Conservation (phyloP, 2,888 invertebrate genomes). For the Apotomis capreana region DNA sequence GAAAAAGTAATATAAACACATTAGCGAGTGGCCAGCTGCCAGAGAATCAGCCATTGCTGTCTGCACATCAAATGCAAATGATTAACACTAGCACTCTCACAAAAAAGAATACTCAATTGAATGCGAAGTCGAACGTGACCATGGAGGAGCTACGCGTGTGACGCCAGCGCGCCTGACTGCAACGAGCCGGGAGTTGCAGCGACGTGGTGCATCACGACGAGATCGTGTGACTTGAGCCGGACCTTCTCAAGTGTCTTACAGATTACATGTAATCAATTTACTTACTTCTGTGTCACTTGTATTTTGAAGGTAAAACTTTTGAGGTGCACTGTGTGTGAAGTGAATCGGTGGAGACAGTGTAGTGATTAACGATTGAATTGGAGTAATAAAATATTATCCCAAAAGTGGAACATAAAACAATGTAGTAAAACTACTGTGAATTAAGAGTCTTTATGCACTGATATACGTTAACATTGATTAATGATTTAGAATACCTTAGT, state of each 20-base stretch:
- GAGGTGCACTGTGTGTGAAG: neutral
- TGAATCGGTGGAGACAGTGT: constrained; percentile 1
- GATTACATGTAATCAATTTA: constrained; percentile 68
- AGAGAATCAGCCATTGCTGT: constrained; percentile 87
- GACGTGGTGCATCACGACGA: constrained; percentile 79
- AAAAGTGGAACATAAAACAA: neutral
- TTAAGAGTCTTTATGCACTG: neutral
- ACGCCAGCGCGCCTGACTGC: constrained; percentile 86
- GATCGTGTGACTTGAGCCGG: constrained; percentile 82
- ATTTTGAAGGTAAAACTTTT: constrained; percentile 39
- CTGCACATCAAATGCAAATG: constrained; percentile 90
- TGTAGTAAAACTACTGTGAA: constrained; percentile 20
- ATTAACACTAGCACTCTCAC: constrained; percentile 90
- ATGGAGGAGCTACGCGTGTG: constrained; percentile 95
- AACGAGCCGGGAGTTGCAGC: constrained; percentile 81
- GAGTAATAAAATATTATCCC: neutral
- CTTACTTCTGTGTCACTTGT: constrained; percentile 36
- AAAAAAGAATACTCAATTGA: constrained; percentile 88
- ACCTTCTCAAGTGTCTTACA: constrained; percentile 79
- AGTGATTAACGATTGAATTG: constrained; percentile 5
- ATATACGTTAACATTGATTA: constrained; percentile 35
- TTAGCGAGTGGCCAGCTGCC: constrained; percentile 84
- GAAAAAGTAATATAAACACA: constrained; percentile 84
- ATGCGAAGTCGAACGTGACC: constrained; percentile 83
- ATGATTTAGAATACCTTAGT: constrained; percentile 19